Evolutionary conservation across 2,797 vertebrate species (phyloP).

Genomic region (Eremophila alpestris): DNA sequence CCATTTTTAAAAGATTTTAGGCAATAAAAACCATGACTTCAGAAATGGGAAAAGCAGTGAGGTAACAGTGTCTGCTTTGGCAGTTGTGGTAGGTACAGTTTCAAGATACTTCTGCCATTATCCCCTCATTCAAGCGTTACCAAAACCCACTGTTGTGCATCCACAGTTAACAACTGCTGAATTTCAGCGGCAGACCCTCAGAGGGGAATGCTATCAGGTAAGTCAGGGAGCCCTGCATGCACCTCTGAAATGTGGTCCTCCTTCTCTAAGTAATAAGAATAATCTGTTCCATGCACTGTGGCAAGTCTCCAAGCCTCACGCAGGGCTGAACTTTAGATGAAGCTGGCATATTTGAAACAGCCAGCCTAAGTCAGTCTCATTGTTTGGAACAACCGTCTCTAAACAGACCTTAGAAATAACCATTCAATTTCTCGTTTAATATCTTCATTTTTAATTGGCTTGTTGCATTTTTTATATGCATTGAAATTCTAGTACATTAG

Average conservation of each 20-base stretch:
- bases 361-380: neutral
- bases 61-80: neutral
- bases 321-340: conserved; percentile 44
- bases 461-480: conserved; percentile 47
- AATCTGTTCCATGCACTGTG: neutral
- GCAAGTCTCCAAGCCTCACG: neutral
- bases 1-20: neutral
- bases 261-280: neutral
- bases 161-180: neutral
- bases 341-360: neutral
- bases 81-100: neutral
- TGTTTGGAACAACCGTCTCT: conserved; percentile 26
- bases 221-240: neutral
- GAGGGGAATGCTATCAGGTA: neutral
- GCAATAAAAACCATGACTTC: neutral
- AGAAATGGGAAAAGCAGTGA: neutral
- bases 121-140: neutral
- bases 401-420: conserved; percentile 46
- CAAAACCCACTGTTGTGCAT: neutral
- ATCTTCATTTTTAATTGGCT: conserved; percentile 65
- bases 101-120: neutral
- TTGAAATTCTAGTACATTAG: conserved; percentile 11
- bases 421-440: conserved; percentile 48
- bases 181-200: neutral
- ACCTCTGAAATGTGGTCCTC: neutral